Evolutionary conservation across 2,888 invertebrate genomes (phyloP).

Genomic region (Harpagoxenus sublaevis): DNA sequence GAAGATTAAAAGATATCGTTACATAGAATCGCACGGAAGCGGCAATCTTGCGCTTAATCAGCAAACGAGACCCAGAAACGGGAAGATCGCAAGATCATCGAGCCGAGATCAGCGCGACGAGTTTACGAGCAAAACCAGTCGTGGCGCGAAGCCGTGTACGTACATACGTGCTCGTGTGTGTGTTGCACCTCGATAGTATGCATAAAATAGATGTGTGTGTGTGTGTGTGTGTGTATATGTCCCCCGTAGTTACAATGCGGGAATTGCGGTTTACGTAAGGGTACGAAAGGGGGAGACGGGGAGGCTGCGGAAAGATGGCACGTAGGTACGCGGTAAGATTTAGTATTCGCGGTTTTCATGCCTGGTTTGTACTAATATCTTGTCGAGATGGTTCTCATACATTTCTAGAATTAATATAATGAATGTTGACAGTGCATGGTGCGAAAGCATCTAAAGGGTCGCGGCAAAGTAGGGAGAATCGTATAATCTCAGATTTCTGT

Average conservation of each 20-base stretch:
- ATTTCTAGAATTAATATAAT: slow-evolving; percentile 80
- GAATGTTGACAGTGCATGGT: slow-evolving; percentile 61
- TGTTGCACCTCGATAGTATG: slow-evolving; percentile 24
- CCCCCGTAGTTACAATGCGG: slow-evolving; percentile 59
- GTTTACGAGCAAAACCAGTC: slow-evolving; percentile 66
- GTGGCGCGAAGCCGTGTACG: slow-evolving; percentile 51
- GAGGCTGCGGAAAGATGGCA: slow-evolving; percentile 53
- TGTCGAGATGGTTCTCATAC: slow-evolving; percentile 77
- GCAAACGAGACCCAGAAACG: slow-evolving; percentile 45
- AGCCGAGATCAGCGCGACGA: slow-evolving; percentile 58
- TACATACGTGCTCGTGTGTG: neutral
- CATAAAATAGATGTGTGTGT: slow-evolving; percentile 10
- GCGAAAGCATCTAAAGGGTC: neutral
- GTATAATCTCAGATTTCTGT: neutral
- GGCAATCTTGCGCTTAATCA: slow-evolving; percentile 71
- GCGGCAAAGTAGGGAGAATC: neutral
- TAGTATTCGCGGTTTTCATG: slow-evolving; percentile 72
- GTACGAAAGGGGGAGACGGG: neutral
- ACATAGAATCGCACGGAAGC: slow-evolving; percentile 41
- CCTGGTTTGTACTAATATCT: slow-evolving; percentile 81
- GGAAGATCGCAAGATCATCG: slow-evolving; percentile 51
- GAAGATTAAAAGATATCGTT: slow-evolving; percentile 67
- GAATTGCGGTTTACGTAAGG: slow-evolving; percentile 56
- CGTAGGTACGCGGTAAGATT: slow-evolving; percentile 72
- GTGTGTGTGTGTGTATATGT: neutral